phyloP scores from a whole-genome alignment of 2,797 vertebrate genomes.

The Limnodromus scolopaceus region DNA sequence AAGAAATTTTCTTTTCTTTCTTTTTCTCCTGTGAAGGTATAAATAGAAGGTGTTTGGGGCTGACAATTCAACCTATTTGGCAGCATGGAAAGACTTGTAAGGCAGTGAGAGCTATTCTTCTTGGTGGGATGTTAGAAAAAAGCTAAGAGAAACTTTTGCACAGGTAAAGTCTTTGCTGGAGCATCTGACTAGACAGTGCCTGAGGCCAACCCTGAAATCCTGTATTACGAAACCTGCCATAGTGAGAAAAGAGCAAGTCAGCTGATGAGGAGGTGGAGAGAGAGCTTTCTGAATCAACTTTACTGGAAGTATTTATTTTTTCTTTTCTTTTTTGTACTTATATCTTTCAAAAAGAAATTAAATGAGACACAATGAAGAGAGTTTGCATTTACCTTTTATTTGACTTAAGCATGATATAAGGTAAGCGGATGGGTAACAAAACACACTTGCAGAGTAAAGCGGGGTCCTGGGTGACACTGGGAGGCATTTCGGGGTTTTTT shows the following conservation, averaged over 20 bases:
- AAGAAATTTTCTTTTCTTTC: neutral
- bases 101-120: neutral
- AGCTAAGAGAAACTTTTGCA: neutral
- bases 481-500: too few relatives aligned
- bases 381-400: neutral
- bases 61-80: neutral
- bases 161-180: neutral
- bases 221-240: rapidly evolving
- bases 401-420: neutral
- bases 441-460: neutral
- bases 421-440: neutral
- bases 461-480: neutral
- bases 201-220: neutral
- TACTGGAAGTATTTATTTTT: neutral
- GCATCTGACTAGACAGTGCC: neutral
- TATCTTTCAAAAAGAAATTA: neutral
- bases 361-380: rapidly evolving
- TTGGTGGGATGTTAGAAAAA: neutral
- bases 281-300: neutral
- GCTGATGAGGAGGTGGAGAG: neutral
- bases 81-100: neutral
- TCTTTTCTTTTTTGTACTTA: neutral
- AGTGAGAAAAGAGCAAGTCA: neutral
- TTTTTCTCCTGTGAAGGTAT: neutral
- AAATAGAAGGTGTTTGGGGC: neutral